Base-by-base conservation (phyloP, 2,113 vertebrate species). In the Nycticebus coucang region DNA sequence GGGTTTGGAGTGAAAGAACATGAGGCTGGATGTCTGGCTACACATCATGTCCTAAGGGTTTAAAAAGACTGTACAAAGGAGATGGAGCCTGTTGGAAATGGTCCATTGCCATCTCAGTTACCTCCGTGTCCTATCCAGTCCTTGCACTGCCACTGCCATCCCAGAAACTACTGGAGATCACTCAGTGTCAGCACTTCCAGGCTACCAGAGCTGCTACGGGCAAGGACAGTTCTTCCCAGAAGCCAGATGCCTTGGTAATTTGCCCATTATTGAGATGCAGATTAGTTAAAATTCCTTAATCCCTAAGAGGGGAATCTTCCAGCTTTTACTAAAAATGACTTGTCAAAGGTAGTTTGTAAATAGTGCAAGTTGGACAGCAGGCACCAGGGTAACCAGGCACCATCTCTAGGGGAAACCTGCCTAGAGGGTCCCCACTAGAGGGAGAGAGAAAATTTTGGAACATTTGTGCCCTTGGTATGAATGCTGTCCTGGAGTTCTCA, bases 81-180 rank as follows among this genome's bases (percentile, higher is more conserved):
- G 0, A 0, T 37, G 14, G 0, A 0, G 0, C 14, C 41, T n/a
- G 2, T 4, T 22, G 4, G 7, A 18, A 55, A 45, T 81, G 3
- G 1, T 74, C 66, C 4, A 4, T 22, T 78, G 3, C 59, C 5
- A 35, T n/a, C 24, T 45, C 35, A n/a, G 5, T 4, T 53, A 62
- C 14, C n/a, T 41, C 26, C 13, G 64, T 72, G 15, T 37, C 55
- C 26, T 14, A 55, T 24, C 2, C 10, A 35, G 59, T 30, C 9
- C 55, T 79, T 37, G 22, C 35, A 53, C 50, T 55, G 14, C n/a
- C 18, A 60, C 37, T 62, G 14, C n/a, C 14, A 24, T n/a, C n/a
- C n/a, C n/a, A n/a, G n/a, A n/a, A n/a, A n/a, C n/a, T n/a, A n/a
- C n/a, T n/a, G n/a, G n/a, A n/a, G n/a, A n/a, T n/a, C n/a, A n/a